Evolutionary conservation across 2,113 vertebrate species (phyloP).

Genomic region (Piliocolobus tephrosceles): DNA sequence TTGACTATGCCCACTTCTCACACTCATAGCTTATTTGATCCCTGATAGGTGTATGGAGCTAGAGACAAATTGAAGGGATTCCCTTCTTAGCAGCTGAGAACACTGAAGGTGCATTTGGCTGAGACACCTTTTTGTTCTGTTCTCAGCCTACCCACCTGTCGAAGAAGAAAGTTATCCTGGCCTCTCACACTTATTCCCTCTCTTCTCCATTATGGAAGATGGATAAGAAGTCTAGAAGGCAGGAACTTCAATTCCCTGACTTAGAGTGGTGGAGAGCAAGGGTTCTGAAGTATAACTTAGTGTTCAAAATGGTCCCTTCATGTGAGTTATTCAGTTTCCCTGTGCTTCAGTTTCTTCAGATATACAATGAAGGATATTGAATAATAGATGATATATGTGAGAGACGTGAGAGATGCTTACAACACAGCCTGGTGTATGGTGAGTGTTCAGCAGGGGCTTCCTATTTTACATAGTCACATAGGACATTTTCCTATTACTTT

Average conservation of each 20-base stretch:
- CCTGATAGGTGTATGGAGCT: background rate
- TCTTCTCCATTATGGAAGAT: background rate
- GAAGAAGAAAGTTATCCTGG: background rate
- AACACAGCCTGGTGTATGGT: background rate
- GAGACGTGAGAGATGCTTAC: background rate
- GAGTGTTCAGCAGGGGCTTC: background rate
- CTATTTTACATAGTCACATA: background rate
- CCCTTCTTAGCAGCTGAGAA: background rate
- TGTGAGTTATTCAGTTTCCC: background rate
- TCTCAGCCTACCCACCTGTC: background rate
- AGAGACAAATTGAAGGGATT: background rate
- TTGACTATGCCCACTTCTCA: background rate
- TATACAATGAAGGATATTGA: background rate
- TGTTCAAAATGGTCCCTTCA: background rate
- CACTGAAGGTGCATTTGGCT: background rate
- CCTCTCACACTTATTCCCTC: too few species aligned
- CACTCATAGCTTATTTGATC: background rate
- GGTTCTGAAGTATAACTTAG: background rate
- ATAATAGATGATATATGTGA: background rate
- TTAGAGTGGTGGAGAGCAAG: background rate
- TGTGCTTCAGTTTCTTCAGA: background rate
- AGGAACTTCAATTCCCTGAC: background rate
- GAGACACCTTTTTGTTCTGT: background rate
- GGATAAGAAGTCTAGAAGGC: background rate
- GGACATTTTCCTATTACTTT: background rate